Evolutionary conservation across 2,113 vertebrate species (phyloP).

Genomic region (Turdus rufiventris): DNA sequence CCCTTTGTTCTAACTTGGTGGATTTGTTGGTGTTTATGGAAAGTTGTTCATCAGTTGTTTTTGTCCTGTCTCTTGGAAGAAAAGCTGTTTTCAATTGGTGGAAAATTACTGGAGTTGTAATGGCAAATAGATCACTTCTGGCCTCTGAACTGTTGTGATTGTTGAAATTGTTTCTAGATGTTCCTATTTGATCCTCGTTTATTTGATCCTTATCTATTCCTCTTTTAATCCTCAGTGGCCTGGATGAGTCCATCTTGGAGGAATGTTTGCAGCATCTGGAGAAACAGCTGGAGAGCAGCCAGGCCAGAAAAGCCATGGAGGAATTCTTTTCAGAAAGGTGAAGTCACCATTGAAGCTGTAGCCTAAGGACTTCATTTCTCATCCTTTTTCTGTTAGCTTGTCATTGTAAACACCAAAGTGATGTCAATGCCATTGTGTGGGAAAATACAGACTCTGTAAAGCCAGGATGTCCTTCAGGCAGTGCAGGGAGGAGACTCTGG

Average conservation of each 20-base stretch:
- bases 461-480: background rate
- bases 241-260: slow-evolving; percentile 93
- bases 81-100: background rate
- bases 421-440: background rate
- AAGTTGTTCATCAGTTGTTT: background rate
- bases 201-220: background rate
- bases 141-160: background rate
- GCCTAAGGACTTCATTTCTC: background rate
- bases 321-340: slow-evolving; percentile 97
- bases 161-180: background rate
- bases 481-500: background rate
- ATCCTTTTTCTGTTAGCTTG: background rate
- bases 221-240: slow-evolving; percentile 75
- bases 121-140: background rate
- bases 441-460: background rate
- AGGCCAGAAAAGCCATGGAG: slow-evolving; percentile 97
- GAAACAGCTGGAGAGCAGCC: slow-evolving; percentile 93
- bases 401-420: background rate
- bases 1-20: background rate
- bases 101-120: background rate
- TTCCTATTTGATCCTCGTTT: background rate
- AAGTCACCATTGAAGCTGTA: background rate
- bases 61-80: background rate
- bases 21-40: background rate
- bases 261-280: slow-evolving; percentile 96